phyloP scores from a whole-genome alignment of 2,797 vertebrate genomes.

The Gadopsis marmoratus region DNA sequence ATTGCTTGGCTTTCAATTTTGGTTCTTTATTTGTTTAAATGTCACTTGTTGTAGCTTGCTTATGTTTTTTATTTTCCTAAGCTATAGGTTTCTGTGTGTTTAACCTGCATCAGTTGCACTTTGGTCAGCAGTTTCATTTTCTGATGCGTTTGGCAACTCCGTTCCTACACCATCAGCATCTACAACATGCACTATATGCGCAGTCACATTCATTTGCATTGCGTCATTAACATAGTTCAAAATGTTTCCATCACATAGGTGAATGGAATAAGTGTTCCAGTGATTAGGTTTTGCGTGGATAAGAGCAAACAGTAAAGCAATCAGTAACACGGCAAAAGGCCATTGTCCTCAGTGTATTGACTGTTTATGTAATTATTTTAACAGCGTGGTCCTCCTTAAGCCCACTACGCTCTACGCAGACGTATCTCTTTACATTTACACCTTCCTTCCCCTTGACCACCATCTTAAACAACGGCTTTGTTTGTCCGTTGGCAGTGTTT shows the following conservation, averaged over 20 bases:
- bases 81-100: not conserved
- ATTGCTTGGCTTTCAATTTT: not conserved
- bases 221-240: constrained; percentile 1
- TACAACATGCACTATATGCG: not conserved
- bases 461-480: constrained; percentile 13
- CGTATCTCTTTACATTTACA: constrained; percentile 38
- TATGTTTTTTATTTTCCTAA: not conserved
- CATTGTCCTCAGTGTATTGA: constrained; percentile 43
- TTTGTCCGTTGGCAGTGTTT: constrained; percentile 8
- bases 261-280: not conserved
- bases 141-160: not conserved
- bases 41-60: not conserved
- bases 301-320: constrained; percentile 49
- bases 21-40: not conserved
- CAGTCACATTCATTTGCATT: not conserved
- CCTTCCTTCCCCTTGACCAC: constrained; percentile 14
- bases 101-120: not conserved
- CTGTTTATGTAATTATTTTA: constrained; percentile 46
- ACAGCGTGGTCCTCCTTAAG: constrained; percentile 36
- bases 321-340: constrained; percentile 47
- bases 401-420: not conserved
- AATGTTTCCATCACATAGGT: constrained; percentile 7
- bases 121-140: not conserved
- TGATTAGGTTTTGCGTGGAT: constrained; percentile 43
- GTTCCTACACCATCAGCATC: not conserved